A percentile compares a stretch with the other conserved stretches of the same genome.
Evolutionary conservation across 2,113 vertebrate genomes (phyloP).

Genomic region (Sinocyclocheilus maitianheensis): DNA sequence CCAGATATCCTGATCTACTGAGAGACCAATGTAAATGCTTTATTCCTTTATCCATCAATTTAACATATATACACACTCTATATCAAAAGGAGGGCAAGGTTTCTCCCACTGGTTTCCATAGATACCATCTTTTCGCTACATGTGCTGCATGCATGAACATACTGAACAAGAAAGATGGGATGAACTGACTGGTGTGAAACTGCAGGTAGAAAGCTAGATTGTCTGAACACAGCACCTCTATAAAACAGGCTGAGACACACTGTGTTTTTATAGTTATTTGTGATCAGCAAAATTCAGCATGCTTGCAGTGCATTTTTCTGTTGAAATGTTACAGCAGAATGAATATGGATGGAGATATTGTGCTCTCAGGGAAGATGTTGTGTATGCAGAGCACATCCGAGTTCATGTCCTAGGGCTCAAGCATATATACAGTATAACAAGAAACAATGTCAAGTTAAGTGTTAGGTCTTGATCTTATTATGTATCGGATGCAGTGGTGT

Average conservation of each 20-base stretch:
- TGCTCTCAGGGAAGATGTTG: too few species aligned
- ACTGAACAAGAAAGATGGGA: not conserved
- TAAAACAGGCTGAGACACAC: not conserved
- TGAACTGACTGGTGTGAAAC: not conserved
- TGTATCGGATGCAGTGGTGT: not conserved
- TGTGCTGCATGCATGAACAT: not conserved
- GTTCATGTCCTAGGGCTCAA: too few species aligned
- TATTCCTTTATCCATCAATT: not conserved
- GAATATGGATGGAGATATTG: not conserved
- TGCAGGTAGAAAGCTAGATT: conserved; percentile 1
- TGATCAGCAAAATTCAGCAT: not conserved
- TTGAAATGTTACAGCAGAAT: not conserved
- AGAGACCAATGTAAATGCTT: conserved; percentile 49
- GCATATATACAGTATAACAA: too few species aligned
- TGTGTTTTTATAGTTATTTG: not conserved
- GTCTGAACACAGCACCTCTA: not conserved
- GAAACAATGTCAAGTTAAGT: too few species aligned
- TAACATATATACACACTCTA: not conserved
- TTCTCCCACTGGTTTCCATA: not conserved
- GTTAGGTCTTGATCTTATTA: conserved; percentile 1
- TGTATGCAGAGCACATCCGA: too few species aligned
- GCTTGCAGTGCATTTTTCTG: not conserved
- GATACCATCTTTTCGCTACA: not conserved
- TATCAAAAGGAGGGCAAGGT: not conserved
- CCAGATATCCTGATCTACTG: not conserved